Evolutionary conservation across 1,140 invertebrate genomes (phyloP).

Genomic region (Lepidurus couesii): DNA sequence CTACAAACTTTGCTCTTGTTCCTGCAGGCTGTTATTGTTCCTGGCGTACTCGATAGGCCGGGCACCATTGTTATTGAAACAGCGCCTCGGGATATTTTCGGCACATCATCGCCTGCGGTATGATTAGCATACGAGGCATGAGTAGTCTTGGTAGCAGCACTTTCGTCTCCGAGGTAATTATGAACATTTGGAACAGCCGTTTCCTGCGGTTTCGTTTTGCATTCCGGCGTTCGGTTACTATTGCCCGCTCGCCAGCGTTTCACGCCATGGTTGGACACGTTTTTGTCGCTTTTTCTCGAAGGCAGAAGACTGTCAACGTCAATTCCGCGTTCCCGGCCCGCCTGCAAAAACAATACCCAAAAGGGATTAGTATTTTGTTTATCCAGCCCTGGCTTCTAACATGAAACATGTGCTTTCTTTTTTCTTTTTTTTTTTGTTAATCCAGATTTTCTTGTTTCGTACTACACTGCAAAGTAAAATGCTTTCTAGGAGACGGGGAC

Average conservation of each 20-base stretch:
- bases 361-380: neutral
- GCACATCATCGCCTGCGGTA: neutral
- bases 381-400: neutral
- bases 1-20: neutral
- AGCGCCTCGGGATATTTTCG: neutral
- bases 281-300: neutral
- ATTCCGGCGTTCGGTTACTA: neutral
- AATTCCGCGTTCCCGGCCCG: neutral
- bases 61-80: neutral
- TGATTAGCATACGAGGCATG: too few species aligned
- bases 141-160: too few species aligned
- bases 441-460: too few species aligned
- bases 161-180: neutral
- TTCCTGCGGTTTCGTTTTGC: neutral
- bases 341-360: neutral
- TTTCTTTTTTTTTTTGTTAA: too few species aligned
- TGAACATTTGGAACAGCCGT: neutral
- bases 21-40: neutral
- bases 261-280: neutral
- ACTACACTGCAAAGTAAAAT: too few species aligned
- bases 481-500: too few species aligned
- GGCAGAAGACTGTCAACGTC: conserved; percentile 7
- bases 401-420: neutral
- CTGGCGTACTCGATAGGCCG: neutral
- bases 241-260: neutral